phyloP scores from a whole-genome alignment of 2,113 vertebrate genomes.

The Coryphaenoides rupestris region DNA sequence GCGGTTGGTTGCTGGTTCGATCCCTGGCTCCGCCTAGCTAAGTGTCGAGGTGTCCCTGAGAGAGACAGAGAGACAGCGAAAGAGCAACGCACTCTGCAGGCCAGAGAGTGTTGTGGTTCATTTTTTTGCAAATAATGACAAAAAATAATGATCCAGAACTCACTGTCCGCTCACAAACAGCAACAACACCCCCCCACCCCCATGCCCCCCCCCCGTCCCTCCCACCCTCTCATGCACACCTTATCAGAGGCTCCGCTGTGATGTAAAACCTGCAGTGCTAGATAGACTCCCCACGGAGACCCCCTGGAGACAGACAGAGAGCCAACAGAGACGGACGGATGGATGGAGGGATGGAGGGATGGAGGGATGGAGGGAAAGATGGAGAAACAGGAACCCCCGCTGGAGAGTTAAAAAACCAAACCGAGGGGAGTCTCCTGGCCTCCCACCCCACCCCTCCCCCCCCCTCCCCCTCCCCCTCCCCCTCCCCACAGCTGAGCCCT shows the following conservation, averaged over 20 bases:
- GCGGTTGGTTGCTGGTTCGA: too few relatives aligned
- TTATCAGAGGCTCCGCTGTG: conserved; percentile 56
- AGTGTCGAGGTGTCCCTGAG: too few relatives aligned
- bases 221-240: conserved; percentile 20
- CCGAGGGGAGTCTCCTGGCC: too few relatives aligned
- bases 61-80: neutral
- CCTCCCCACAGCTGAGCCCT: neutral
- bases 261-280: conserved; percentile 28
- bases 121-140: neutral
- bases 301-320: conserved; percentile 41
- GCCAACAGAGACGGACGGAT: conserved; percentile 47
- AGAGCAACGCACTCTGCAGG: neutral
- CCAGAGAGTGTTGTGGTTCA: neutral
- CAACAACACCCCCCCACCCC: neutral
- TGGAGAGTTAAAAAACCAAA: too few relatives aligned
- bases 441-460: too few relatives aligned
- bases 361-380: neutral
- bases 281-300: conserved; percentile 51
- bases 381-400: neutral
- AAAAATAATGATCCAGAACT: too few relatives aligned
- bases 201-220: neutral
- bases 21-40: too few relatives aligned
- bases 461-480: neutral
- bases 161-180: neutral
- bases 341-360: neutral